Conservation (phyloP, 2,888 invertebrate species). For the Oscheius onirici region DNA sequence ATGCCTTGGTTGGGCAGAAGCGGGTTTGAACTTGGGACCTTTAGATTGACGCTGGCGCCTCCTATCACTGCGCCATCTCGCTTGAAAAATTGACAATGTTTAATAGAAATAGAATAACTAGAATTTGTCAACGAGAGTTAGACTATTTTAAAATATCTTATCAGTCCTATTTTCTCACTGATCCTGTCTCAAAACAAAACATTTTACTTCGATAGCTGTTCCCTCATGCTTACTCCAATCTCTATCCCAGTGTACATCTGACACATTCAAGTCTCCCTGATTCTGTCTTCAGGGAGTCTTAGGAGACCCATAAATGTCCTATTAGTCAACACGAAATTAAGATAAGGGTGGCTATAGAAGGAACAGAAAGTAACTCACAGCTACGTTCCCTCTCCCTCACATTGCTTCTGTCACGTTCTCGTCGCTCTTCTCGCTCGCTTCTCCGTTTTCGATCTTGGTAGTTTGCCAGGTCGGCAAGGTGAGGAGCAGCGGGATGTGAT, state of each 20-base stretch:
- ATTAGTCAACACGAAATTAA: neutral
- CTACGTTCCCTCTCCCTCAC: constrained; percentile 30
- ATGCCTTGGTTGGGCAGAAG: too few relatives aligned
- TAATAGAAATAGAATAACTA: too few relatives aligned
- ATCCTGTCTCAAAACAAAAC: too few relatives aligned
- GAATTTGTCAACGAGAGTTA: too few relatives aligned
- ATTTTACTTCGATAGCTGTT: too few relatives aligned
- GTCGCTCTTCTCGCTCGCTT: constrained; percentile 38
- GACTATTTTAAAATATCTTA: too few relatives aligned
- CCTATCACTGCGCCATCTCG: too few relatives aligned
- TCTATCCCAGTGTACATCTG: neutral
- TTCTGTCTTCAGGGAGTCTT: constrained; percentile 16
- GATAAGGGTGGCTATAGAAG: neutral
- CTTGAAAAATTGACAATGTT: too few relatives aligned
- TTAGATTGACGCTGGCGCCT: too few relatives aligned
- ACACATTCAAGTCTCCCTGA: neutral
- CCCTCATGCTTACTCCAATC: neutral
- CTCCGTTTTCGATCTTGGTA: constrained; percentile 54
- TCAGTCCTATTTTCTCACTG: too few relatives aligned
- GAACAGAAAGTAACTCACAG: constrained; percentile 8
- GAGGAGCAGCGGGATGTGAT: constrained; percentile 69
- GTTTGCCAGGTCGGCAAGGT: constrained; percentile 66
- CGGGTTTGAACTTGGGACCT: too few relatives aligned
- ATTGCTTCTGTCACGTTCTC: constrained; percentile 45
- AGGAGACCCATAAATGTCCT: neutral